These are phyloP conservation scores for Dermolepida albohirtum DNA, from an alignment of 2,888 invertebrate genomes.

Conservation along the genomic window DNA sequence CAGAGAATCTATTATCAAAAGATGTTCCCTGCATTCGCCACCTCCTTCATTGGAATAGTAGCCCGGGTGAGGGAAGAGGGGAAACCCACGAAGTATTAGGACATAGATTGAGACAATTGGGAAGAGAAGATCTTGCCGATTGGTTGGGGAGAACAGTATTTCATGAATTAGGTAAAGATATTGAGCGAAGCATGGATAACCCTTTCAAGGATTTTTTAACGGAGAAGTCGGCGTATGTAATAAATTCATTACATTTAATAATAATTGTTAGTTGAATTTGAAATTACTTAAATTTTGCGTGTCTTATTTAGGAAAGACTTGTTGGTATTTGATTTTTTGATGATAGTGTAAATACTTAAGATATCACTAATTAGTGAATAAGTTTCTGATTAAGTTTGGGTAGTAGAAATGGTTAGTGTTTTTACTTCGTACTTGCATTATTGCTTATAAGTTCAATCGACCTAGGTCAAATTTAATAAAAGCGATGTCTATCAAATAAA, in stretches of 20 bases:
- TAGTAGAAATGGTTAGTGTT: too few species aligned
- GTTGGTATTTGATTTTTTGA: too few species aligned
- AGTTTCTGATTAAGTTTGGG: too few species aligned
- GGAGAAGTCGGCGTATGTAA: slow-evolving; percentile 24
- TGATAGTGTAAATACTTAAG: too few species aligned
- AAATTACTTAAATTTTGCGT: too few species aligned
- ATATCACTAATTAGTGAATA: too few species aligned
- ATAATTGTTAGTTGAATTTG: too few species aligned
- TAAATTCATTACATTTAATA: not conserved
- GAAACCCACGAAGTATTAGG: slow-evolving; percentile 70
- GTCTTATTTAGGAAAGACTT: too few species aligned
- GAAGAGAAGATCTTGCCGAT: slow-evolving; percentile 69
- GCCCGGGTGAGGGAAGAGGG: slow-evolving; percentile 67
- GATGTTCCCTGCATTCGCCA: slow-evolving; percentile 69
- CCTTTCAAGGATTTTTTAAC: slow-evolving; percentile 54
- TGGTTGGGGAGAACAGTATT: slow-evolving; percentile 73
- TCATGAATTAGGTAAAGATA: slow-evolving; percentile 67
- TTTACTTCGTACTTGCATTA: too few species aligned
- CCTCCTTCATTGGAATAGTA: slow-evolving; percentile 71
- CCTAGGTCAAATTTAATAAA: too few species aligned
- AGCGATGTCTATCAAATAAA: too few species aligned
- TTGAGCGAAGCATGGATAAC: slow-evolving; percentile 56
- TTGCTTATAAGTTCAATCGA: too few species aligned
- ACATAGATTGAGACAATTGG: slow-evolving; percentile 71
- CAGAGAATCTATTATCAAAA: slow-evolving; percentile 66